phyloP scores from a whole-genome alignment of 2,888 invertebrate species.

The Embidobia sp. region DNA sequence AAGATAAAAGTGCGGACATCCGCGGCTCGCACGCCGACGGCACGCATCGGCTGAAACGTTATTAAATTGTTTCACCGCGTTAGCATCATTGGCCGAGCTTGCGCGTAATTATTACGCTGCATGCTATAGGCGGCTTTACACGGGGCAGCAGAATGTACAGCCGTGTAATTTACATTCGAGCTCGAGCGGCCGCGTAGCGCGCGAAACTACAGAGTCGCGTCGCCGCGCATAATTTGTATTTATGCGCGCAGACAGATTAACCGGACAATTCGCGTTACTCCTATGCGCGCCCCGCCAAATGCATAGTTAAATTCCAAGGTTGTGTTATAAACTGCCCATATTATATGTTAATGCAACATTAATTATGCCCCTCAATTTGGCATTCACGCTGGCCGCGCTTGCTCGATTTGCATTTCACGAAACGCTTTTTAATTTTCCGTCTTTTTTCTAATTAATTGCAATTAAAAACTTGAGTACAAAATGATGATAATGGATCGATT shows the following conservation, averaged over 20 bases:
- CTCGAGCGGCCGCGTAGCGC: conserved; percentile 54
- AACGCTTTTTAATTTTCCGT: conserved; percentile 19
- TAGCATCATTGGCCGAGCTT: conserved; percentile 63
- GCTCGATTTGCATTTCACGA: conserved; percentile 20
- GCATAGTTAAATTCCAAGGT: conserved; percentile 53
- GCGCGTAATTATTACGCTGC: conserved; percentile 63
- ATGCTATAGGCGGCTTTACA: conserved; percentile 54
- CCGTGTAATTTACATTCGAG: conserved; percentile 57
- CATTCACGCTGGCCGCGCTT: conserved; percentile 10
- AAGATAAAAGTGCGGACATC: conserved; percentile 14
- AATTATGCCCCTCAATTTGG: conserved; percentile 43
- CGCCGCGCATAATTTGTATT: conserved; percentile 56
- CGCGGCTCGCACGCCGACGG: conserved; percentile 42
- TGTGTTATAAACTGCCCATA: conserved; percentile 46
- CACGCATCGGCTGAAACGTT: conserved; percentile 66
- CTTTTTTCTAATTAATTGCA: background rate
- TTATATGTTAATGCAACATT: conserved; percentile 52
- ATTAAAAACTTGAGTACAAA: too few relatives aligned
- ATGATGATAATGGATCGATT: too few relatives aligned
- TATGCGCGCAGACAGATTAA: conserved; percentile 56
- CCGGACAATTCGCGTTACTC: conserved; percentile 50
- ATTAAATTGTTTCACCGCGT: conserved; percentile 71
- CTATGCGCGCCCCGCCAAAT: conserved; percentile 35
- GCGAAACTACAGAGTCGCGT: conserved; percentile 60
- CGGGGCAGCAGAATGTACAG: conserved; percentile 41